A percentile compares a stretch with the other conserved stretches of the same genome.
These are phyloP conservation scores for Ivindomyrus marchei DNA, from an alignment of 2,113 vertebrate genomes.

Conservation along the genomic window DNA sequence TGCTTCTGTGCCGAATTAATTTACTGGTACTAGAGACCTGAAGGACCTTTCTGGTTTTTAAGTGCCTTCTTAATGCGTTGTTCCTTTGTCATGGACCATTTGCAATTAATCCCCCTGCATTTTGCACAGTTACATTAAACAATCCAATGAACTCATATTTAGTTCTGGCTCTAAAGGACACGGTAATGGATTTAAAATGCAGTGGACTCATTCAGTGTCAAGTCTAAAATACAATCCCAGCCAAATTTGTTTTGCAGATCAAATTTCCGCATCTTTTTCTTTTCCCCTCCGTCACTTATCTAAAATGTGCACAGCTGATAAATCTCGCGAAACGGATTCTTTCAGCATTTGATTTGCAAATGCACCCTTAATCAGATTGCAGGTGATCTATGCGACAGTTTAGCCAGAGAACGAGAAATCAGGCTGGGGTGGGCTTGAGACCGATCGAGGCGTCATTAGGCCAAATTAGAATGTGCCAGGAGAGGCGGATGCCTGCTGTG, in stretches of 20 bases:
- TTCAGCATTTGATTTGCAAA: conserved; percentile 11
- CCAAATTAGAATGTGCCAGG: neutral
- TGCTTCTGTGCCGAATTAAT: conserved; percentile 50
- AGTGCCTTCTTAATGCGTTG: conserved; percentile 56
- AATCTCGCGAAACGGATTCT: neutral
- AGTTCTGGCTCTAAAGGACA: conserved; percentile 51
- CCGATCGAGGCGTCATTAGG: neutral
- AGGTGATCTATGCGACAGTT: neutral
- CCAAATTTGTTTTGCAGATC: conserved; percentile 24
- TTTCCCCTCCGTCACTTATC: neutral
- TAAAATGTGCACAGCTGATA: conserved; percentile 11
- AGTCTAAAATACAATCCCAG: conserved; percentile 50
- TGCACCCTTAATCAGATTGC: conserved; percentile 10
- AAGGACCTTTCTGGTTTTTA: conserved; percentile 58
- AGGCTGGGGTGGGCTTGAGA: neutral
- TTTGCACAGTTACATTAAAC: conserved; percentile 68
- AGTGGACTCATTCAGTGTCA: conserved; percentile 46
- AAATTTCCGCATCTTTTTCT: neutral
- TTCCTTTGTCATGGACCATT: conserved; percentile 50
- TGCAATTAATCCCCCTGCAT: conserved; percentile 65
- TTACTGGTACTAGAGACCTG: conserved; percentile 50
- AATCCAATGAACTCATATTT: conserved; percentile 64
- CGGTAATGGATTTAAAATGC: conserved; percentile 62
- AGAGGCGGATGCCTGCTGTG: neutral
- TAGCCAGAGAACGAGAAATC: neutral